Evolutionary conservation across 2,113 vertebrate species (phyloP), one percentile per base, ranked within the genome.

Genomic region (Irena cyanogastra): DNA sequence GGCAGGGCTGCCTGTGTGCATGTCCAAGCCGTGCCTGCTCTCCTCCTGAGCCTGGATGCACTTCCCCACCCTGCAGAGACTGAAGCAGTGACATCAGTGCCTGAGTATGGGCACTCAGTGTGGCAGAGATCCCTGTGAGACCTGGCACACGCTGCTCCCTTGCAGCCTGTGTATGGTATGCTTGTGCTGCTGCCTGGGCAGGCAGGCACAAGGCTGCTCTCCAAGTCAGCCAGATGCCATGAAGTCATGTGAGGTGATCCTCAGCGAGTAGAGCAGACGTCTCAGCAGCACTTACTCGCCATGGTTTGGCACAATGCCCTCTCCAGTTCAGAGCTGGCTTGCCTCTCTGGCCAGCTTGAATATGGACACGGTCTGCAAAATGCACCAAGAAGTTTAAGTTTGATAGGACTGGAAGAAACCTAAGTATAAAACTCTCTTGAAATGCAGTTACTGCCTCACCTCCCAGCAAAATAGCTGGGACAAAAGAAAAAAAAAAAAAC

Each of bases 171-270:
- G 66, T 22, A 92, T 1, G 23, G 61, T 30, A 33, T 86, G 90
- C 85, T 60, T 23, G 0, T 64, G 93, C 87, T 71, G 81, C 95
- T 81, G 66, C 44, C 89, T 1, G 1, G 69, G 41, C 57, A 15
- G 77, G 52, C 18, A 3, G 65, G 79, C 64, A 65, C 77, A 3
- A 33, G 84, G 93, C 95, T 90, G 78, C 53, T 65, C 90, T 96
- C 95, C 94, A 86, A 92, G 75, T n/a, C 90, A 96, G 77, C 87
- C 90, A 94, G 87, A 93, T 96, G 90, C 95, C 87, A 52, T 0
- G 9, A 39, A 93, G 93, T 90, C 95, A 90, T 59, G 53, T 8
- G 95, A 90, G 92, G 92, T 83, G 90, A 97, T 85, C 53, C 90
- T 60, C 53, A 91, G 92, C 84, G 69, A 87, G 92, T 4, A 82